Base-by-base conservation (phyloP, 2,113 vertebrate genomes). In the Thalassoma bifasciatum region DNA sequence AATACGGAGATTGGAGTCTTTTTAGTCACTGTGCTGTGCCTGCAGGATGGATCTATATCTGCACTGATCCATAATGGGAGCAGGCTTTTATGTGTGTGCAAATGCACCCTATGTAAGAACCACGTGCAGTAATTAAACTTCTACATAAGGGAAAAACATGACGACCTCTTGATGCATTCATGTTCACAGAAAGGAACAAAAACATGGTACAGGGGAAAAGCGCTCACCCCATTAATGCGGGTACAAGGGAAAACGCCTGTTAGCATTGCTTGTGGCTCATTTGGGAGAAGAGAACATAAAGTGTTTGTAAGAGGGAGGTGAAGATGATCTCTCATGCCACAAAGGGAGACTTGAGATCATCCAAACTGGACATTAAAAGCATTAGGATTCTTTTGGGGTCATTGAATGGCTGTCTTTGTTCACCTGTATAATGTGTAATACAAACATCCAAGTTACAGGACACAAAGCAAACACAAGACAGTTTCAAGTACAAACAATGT, bases 1-100 rank as follows among this genome's bases (percentile, higher is more conserved):
- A 40, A 14, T 46, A 46, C 17, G 44, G 44, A 46, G 59, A 79
- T 46, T 54, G 21, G 61, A 86, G 63, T 38, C 23, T n/a, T 49
- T 44, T 34, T 50, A 68, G 51, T 71, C 52, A 30, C 57, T 65
- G 40, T 40, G 40, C 57, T 66, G 49, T 22, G 67, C 57, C 59
- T 77, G 65, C 37, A 65, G 62, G 23, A 56, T 23, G 54, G 52
- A 70, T 84, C 75, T 42, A 76, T 80, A 16, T 17, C 16, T 17
- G 63, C 44, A 17, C 40, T 53, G 49, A 84, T 87, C 81, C 75
- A 86, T 84, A 75, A 46, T 17, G 14, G 14, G 8, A 46, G 44
- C 13, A 71, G 11, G 40, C 26, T 37, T 30, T 16, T 49, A 23
- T 23, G n/a, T n/a, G 49, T 37, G 17, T 13, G 3, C 60, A 26